phyloP scores from a whole-genome alignment of 1,140 invertebrate species.

The Lordiphosa stackelbergi region DNA sequence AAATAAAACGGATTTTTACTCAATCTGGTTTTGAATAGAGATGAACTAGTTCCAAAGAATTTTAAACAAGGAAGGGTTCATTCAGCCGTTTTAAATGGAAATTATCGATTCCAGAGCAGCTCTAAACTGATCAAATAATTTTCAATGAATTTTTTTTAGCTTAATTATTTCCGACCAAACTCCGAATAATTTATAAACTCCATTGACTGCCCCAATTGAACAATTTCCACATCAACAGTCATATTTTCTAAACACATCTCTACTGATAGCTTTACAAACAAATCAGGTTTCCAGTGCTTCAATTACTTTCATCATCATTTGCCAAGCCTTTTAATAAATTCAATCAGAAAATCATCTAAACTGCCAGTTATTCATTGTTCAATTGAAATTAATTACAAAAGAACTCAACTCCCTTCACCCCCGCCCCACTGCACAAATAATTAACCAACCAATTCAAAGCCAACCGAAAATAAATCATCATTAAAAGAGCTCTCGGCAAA shows the following conservation, averaged over 20 bases:
- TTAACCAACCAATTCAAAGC: conserved; percentile 42
- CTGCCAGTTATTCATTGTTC: conserved; percentile 32
- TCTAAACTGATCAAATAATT: too few species aligned
- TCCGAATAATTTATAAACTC: too few species aligned
- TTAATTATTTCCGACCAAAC: conserved; percentile 6
- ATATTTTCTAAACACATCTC: neutral
- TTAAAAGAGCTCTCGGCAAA: conserved; percentile 26
- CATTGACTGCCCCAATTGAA: neutral
- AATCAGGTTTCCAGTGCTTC: neutral
- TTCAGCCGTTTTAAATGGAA: too few species aligned
- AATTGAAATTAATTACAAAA: conserved; percentile 53
- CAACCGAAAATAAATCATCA: conserved; percentile 61
- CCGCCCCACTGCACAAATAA: conserved; percentile 15
- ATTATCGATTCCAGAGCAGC: too few species aligned
- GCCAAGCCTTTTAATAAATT: conserved; percentile 31
- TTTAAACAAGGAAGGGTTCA: too few species aligned
- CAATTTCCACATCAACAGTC: neutral
- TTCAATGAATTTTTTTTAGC: too few species aligned
- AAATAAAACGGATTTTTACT: too few species aligned
- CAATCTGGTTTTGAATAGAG: too few species aligned
- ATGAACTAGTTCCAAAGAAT: too few species aligned
- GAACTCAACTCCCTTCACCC: neutral
- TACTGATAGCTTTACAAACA: neutral
- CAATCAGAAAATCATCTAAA: conserved; percentile 43
- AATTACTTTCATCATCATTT: conserved; percentile 30